These are phyloP conservation scores for Picathartes gymnocephalus DNA, from an alignment of 2,113 vertebrate species.

Conservation along the genomic window DNA sequence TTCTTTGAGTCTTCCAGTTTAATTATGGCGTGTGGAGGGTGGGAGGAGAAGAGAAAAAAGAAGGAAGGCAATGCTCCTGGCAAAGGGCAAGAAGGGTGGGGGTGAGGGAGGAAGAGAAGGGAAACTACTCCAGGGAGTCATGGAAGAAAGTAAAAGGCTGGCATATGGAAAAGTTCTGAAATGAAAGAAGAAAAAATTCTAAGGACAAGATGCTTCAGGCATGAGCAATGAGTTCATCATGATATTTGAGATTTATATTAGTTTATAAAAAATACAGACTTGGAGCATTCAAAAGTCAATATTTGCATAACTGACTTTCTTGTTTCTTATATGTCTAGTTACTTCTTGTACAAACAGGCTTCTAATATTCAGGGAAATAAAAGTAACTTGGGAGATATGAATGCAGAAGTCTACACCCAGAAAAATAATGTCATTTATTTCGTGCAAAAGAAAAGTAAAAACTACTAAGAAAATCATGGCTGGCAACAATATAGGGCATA, in stretches of 20 bases:
- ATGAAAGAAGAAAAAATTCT: not conserved
- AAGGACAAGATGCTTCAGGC: not conserved
- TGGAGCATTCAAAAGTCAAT: not conserved
- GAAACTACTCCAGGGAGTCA: not conserved
- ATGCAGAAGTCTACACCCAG: not conserved
- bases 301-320: slow-evolving; percentile 11
- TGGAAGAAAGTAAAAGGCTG: not conserved
- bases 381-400: not conserved
- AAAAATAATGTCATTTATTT: not conserved
- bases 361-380: not conserved
- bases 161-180: not conserved
- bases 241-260: not conserved
- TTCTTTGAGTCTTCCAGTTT: not conserved
- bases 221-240: not conserved
- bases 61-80: not conserved
- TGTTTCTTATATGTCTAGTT: not conserved
- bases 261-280: not conserved
- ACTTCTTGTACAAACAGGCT: not conserved
- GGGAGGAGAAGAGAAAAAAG: not conserved
- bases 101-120: not conserved
- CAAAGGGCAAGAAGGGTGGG: not conserved
- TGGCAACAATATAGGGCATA: not conserved
- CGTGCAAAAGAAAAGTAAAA: not conserved
- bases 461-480: not conserved
- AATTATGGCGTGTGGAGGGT: not conserved